phyloP scores from a whole-genome alignment of 2,888 invertebrate species.

The Stenodera caucasica region DNA sequence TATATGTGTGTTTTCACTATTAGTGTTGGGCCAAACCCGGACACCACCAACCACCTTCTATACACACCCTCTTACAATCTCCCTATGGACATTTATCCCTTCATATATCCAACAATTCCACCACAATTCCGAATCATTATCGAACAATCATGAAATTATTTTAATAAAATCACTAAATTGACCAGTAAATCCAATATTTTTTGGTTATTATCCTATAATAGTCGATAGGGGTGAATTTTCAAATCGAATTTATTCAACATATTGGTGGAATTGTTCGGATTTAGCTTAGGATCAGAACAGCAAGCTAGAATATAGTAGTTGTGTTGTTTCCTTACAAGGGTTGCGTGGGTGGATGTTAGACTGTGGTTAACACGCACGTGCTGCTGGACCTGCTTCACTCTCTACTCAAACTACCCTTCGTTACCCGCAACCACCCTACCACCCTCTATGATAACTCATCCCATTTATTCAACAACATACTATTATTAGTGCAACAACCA shows the following conservation, averaged over 20 bases:
- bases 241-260: neutral
- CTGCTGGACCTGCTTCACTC: slow-evolving; percentile 48
- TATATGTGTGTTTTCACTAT: slow-evolving; percentile 31
- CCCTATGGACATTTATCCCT: slow-evolving; percentile 26
- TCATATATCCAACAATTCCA: slow-evolving; percentile 18
- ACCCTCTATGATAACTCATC: slow-evolving; percentile 24
- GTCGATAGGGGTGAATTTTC: too few relatives aligned
- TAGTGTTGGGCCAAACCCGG: slow-evolving; percentile 26
- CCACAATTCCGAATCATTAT: slow-evolving; percentile 18
- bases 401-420: slow-evolving; percentile 35
- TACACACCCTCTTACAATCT: slow-evolving; percentile 16
- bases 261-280: slow-evolving; percentile 25
- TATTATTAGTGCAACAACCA: too few relatives aligned
- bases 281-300: slow-evolving; percentile 38
- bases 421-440: slow-evolving; percentile 32
- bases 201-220: too few relatives aligned
- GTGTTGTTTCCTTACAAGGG: slow-evolving; percentile 55
- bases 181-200: too few relatives aligned
- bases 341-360: slow-evolving; percentile 54
- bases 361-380: slow-evolving; percentile 54
- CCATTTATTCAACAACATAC: too few relatives aligned
- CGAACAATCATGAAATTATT: neutral
- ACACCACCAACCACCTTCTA: slow-evolving; percentile 19
- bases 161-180: neutral
- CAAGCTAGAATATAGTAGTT: slow-evolving; percentile 50